Conservation (phyloP, 1,140 invertebrate species). For the Euwallacea fornicatus region DNA sequence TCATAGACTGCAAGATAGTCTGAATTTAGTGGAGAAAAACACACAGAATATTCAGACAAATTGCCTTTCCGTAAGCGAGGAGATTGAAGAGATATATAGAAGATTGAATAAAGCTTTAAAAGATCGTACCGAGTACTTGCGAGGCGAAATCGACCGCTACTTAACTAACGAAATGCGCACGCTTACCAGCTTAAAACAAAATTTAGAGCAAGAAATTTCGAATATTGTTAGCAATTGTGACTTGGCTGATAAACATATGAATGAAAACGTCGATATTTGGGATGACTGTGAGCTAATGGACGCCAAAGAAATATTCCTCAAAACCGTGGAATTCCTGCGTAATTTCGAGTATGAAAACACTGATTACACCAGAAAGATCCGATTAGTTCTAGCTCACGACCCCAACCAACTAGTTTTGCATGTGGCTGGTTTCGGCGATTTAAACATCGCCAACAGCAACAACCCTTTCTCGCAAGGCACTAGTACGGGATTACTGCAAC, state of each 20-base stretch:
- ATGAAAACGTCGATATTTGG: conserved; percentile 81
- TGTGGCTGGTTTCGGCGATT: conserved; percentile 82
- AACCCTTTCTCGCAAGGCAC: conserved; percentile 51
- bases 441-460: conserved; percentile 72
- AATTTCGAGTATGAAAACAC: conserved; percentile 91
- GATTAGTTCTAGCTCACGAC: conserved; percentile 85
- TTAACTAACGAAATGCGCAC: conserved; percentile 79
- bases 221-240: conserved; percentile 96
- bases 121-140: conserved; percentile 85
- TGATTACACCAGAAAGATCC: conserved; percentile 82
- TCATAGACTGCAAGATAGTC: conserved; percentile 82
- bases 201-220: conserved; percentile 87
- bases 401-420: conserved; percentile 86
- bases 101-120: conserved; percentile 88
- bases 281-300: conserved; percentile 88
- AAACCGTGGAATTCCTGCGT: conserved; percentile 89
- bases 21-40: conserved; percentile 83
- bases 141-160: conserved; percentile 88
- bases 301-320: conserved; percentile 91
- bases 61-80: conserved; percentile 81
- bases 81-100: conserved; percentile 89
- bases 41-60: conserved; percentile 81
- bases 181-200: conserved; percentile 85
- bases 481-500: conserved; percentile 55
- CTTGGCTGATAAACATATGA: conserved; percentile 92